These are phyloP conservation scores for Nephila pilipes DNA, from an alignment of 1,140 invertebrate genomes.

Conservation along the genomic window DNA sequence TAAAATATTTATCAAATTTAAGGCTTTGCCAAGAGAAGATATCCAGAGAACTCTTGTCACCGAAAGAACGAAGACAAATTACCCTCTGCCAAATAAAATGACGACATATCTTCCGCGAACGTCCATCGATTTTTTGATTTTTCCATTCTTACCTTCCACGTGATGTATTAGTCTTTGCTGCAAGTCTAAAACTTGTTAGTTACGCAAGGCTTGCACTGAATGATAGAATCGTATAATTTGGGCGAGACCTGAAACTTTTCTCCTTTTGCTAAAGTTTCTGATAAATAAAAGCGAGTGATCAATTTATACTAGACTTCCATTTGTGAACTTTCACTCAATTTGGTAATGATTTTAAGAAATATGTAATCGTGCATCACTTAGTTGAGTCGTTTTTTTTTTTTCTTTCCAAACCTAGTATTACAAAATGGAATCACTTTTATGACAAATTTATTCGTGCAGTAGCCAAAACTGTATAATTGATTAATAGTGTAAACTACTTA, in stretches of 20 bases:
- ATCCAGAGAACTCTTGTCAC: slow-evolving; percentile 18
- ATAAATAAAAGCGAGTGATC: slow-evolving; percentile 33
- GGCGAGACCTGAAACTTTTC: neutral
- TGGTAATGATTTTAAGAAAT: neutral
- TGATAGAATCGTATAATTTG: slow-evolving; percentile 48
- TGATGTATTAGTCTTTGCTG: slow-evolving; percentile 51
- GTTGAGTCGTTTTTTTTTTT: too few relatives aligned
- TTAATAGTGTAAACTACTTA: too few relatives aligned
- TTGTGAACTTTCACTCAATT: neutral
- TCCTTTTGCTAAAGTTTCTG: neutral
- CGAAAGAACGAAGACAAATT: slow-evolving; percentile 64
- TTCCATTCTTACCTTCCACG: slow-evolving; percentile 50
- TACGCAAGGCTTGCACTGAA: slow-evolving; percentile 48
- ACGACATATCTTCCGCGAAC: slow-evolving; percentile 51
- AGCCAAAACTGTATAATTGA: too few relatives aligned
- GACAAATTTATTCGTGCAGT: too few relatives aligned
- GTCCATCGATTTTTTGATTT: slow-evolving; percentile 55
- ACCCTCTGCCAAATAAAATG: slow-evolving; percentile 53
- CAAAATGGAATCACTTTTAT: too few relatives aligned
- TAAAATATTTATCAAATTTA: slow-evolving; percentile 66
- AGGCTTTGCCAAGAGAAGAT: neutral
- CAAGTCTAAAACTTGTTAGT: slow-evolving; percentile 44
- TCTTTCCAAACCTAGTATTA: too few relatives aligned
- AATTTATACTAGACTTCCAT: neutral
- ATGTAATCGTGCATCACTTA: too few relatives aligned